phyloP scores from a whole-genome alignment of 2,797 vertebrate genomes.

The Netta rufina region DNA sequence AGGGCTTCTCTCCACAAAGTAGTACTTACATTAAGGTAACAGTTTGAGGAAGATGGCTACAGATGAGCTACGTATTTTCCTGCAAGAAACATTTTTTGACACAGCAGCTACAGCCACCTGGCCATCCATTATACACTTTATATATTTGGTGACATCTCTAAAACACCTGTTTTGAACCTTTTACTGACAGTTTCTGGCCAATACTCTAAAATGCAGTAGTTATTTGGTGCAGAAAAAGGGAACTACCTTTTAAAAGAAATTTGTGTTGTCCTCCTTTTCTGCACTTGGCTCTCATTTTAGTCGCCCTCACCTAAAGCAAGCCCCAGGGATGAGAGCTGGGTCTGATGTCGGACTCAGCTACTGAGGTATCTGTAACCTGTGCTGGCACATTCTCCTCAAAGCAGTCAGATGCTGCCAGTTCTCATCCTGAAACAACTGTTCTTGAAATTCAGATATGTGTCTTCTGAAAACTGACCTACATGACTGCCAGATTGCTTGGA shows the following conservation, averaged over 20 bases:
- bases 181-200: neutral
- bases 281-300: rapidly evolving
- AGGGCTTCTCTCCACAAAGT: neutral
- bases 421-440: neutral
- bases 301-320: neutral
- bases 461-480: neutral
- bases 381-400: neutral
- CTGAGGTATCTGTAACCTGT: neutral
- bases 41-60: neutral
- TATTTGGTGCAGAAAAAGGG: neutral
- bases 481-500: neutral
- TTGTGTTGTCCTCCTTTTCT: neutral
- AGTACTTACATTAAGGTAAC: neutral
- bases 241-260: neutral
- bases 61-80: neutral
- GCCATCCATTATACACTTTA: neutral
- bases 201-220: neutral
- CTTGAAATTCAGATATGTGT: neutral
- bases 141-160: neutral
- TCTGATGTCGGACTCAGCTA: neutral
- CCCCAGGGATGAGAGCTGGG: neutral
- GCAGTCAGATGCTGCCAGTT: neutral
- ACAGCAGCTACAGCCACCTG: neutral
- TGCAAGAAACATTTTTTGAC: neutral
- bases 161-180: neutral